Conservation (phyloP, 1,140 invertebrate species). For the Drosophila busckii region DNA sequence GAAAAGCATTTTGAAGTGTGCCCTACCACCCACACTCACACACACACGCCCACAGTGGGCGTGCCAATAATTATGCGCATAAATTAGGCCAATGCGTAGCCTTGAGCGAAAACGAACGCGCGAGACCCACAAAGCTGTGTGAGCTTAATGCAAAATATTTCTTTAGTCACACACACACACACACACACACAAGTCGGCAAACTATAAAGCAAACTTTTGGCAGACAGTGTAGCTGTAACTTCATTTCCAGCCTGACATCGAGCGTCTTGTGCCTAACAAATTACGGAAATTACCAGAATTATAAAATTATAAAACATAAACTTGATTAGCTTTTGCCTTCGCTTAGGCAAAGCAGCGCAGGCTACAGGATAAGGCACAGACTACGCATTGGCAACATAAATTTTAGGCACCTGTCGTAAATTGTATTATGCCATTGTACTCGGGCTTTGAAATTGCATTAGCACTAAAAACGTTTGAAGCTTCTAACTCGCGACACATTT, state of each 20-base stretch:
- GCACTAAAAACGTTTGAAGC: conserved; percentile 13
- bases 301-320: conserved; percentile 60
- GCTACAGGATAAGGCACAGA: conserved; percentile 16
- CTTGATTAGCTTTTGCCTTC: conserved; percentile 53
- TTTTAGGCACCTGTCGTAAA: conserved; percentile 53
- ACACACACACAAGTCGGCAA: too few species aligned
- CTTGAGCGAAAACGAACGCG: conserved; percentile 3
- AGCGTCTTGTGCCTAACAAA: conserved; percentile 31
- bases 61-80: conserved; percentile 67
- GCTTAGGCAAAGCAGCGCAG: not conserved
- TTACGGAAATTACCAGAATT: conserved; percentile 43
- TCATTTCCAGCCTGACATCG: conserved; percentile 4
- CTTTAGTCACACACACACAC: conserved; percentile 6
- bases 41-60: too few species aligned
- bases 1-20: conserved; percentile 65
- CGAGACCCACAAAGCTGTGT: conserved; percentile 14
- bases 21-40: conserved; percentile 9
- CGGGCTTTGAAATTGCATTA: conserved; percentile 54
- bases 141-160: conserved; percentile 8
- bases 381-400: conserved; percentile 60
- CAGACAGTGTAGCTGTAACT: not conserved
- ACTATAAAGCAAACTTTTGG: conserved; percentile 17
- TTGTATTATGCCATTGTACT: conserved; percentile 36
- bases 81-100: conserved; percentile 50
- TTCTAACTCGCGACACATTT: conserved; percentile 10